Evolutionary conservation across 2,113 vertebrate species (phyloP).

Genomic region (Proterorhinus semilunaris): DNA sequence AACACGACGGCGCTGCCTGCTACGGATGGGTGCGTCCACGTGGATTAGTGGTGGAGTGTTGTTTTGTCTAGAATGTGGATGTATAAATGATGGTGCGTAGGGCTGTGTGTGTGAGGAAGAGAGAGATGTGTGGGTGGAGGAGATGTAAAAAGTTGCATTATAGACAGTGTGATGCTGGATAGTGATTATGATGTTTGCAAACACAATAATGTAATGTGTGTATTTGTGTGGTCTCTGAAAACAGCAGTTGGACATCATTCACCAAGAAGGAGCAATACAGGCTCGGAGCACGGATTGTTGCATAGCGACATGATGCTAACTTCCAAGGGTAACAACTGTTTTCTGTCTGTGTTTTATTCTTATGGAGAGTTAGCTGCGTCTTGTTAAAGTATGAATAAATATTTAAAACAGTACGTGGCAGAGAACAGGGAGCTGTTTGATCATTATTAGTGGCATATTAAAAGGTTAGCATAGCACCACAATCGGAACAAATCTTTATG

Average conservation of each 20-base stretch:
- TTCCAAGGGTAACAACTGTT: no score
- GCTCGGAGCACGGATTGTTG: no score
- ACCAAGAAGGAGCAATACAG: no score
- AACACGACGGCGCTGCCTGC: constrained; percentile 11
- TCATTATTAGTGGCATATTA: no score
- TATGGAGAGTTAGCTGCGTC: no score
- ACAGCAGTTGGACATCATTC: neutral
- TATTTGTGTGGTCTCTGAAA: neutral
- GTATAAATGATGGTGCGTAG: neutral
- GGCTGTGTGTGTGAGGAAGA: neutral
- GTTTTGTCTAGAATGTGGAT: neutral
- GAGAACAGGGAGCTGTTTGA: no score
- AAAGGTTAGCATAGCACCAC: no score
- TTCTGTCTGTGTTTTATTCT: no score
- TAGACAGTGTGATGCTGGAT: neutral
- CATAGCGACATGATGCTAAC: no score
- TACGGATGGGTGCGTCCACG: constrained; percentile 2
- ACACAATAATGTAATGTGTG: neutral
- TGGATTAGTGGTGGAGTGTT: constrained; percentile 4
- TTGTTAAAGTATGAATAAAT: no score
- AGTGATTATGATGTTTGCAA: neutral
- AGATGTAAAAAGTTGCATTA: neutral
- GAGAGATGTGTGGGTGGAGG: neutral
- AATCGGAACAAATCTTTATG: no score
- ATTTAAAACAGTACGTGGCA: no score